Base-by-base conservation (phyloP, 2,888 invertebrate genomes). In the Apomyelois bistriatella region DNA sequence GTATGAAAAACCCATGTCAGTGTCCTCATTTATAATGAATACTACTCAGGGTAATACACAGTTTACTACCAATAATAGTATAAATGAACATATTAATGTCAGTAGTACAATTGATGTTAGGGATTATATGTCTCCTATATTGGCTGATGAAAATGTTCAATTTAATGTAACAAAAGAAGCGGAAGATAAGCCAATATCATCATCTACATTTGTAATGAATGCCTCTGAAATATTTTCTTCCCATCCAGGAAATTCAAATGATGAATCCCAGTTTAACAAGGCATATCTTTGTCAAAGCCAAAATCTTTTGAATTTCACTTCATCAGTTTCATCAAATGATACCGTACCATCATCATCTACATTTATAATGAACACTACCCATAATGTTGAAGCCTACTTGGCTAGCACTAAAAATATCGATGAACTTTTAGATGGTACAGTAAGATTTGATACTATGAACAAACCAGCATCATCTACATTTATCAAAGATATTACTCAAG, bases 21-120 rank as follows among this genome's bases (percentile, higher is more conserved):
- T 46, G 10, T 46, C 46, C 32, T 16, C 10, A 32, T 46, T 46
- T 46, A 32, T 46, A 16, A 46, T 35, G 15, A 46, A 46, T 32
- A 46, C 5, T 32, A 46, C 46, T 32, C 32, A 46, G 16, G 32
- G 32, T 46, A 10, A 32, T 10, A 32, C 32, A 32, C 13, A 15
- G 12, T 32, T 46, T 6, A 6, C 12, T 32, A 4, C 43, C 4
- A 15, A 38, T n/a, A n/a, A n/a, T 12, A 15, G 15, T 15, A 8
- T 15, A 15, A 38, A 38, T 32, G 43, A 46, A 30, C 13, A 12
- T 15, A 3, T 28, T 4, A 42, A 28, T 28, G 8, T 13, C n/a
- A n/a, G n/a, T 30, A 13, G 2, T 43, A 28, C 13, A 22, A 5
- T 43, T 30, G 43, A 43, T 7, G 43, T 30, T 22, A 43, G 13